phyloP scores from a whole-genome alignment of 2,113 vertebrate genomes.

The Symphodus melops region DNA sequence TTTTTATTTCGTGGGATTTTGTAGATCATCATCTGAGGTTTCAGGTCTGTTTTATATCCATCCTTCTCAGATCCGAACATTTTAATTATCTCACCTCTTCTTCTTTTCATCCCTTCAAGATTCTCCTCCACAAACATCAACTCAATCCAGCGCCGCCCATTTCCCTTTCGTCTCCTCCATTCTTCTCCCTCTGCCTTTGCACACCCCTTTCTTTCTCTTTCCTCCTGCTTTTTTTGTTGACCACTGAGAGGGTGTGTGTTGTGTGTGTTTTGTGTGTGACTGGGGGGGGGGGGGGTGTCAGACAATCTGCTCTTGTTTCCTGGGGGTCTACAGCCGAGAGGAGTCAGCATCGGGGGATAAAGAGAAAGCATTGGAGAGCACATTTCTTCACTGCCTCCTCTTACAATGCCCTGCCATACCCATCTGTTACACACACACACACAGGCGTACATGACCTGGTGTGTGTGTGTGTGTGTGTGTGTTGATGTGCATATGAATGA shows the following conservation, averaged over 20 bases:
- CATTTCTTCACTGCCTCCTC: constrained; percentile 88
- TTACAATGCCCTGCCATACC: constrained; percentile 90
- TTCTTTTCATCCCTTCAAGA: constrained; percentile 89
- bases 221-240: constrained; percentile 43
- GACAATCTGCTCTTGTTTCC: constrained; percentile 95
- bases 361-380: constrained; percentile 83
- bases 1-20: too few relatives aligned
- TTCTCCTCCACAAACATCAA: constrained; percentile 91
- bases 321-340: constrained; percentile 85
- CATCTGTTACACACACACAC: constrained; percentile 89
- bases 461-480: constrained; percentile 50
- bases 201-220: constrained; percentile 56
- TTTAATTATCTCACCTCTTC: constrained; percentile 59
- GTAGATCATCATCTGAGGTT: too few relatives aligned
- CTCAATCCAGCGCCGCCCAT: constrained; percentile 84
- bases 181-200: constrained; percentile 34
- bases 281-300: constrained; percentile 46
- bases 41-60: background rate
- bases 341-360: constrained; percentile 90
- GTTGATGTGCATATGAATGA: constrained; percentile 87
- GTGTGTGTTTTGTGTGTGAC: constrained; percentile 31
- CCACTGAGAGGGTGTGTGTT: constrained; percentile 45
- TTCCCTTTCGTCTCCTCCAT: constrained; percentile 77
- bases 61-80: background rate
- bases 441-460: constrained; percentile 30